A percentile compares a stretch with the other conserved stretches of the same genome.
phyloP scores from a whole-genome alignment of 2,113 vertebrate genomes.

The Hemiprocne comata region DNA sequence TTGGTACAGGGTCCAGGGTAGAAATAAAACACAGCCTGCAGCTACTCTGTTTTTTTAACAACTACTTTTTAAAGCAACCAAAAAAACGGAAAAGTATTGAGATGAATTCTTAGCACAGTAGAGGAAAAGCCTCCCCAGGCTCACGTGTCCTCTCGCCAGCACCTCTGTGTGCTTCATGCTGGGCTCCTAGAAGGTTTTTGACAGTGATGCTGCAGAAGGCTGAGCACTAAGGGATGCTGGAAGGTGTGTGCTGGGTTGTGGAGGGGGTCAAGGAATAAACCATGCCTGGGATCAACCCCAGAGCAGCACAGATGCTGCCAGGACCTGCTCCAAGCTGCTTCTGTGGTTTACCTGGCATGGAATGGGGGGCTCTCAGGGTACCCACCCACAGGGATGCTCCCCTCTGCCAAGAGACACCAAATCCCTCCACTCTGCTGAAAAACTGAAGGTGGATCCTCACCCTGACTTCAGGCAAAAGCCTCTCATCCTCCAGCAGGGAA shows the following conservation, averaged over 20 bases:
- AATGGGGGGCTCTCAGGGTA: neutral
- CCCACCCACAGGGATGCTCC: neutral
- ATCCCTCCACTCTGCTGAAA: neutral
- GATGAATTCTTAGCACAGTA: neutral
- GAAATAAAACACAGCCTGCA: neutral
- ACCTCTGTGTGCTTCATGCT: neutral
- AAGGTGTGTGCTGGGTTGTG: neutral
- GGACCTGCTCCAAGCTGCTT: neutral
- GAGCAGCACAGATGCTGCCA: neutral
- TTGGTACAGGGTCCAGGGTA: rapidly evolving
- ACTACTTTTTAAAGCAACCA: neutral
- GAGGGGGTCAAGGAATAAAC: neutral
- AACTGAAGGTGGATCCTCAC: neutral
- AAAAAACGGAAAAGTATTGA: neutral
- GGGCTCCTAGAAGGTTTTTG: neutral
- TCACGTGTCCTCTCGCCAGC: neutral
- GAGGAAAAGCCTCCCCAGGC: neutral
- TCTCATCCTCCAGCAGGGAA: neutral
- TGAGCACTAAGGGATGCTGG: neutral
- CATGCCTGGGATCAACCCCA: neutral
- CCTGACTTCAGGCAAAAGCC: neutral
- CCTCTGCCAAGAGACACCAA: neutral
- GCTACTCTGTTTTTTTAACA: neutral
- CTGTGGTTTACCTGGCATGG: rapidly evolving
- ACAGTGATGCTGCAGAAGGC: neutral